A percentile compares a stretch with the other conserved stretches of the same genome.
Evolutionary conservation across 2,797 vertebrate genomes (phyloP).

Genomic region (Alfaro cultratus): DNA sequence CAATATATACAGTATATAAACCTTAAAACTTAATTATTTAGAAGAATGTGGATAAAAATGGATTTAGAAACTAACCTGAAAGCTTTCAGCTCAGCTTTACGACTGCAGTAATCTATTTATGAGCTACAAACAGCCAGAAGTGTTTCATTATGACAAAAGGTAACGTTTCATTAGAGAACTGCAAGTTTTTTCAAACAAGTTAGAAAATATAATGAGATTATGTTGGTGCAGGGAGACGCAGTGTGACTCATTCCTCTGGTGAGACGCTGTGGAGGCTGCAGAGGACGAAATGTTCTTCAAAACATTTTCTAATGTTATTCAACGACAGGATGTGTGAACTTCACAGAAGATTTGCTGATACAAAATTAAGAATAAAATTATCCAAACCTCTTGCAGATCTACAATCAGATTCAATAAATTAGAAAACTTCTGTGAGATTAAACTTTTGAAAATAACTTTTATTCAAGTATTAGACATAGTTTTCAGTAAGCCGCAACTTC

Average conservation of each 20-base stretch:
- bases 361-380: not conserved
- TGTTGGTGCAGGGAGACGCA: slow-evolving; percentile 2
- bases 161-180: not conserved
- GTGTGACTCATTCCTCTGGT: not conserved
- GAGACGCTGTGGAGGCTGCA: not conserved
- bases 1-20: not conserved
- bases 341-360: not conserved
- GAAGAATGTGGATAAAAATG: not conserved
- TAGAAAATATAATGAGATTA: not conserved
- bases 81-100: not conserved
- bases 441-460: not conserved
- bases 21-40: not conserved
- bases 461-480: not conserved
- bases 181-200: not conserved
- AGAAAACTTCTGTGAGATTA: not conserved
- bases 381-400: not conserved
- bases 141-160: not conserved
- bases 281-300: not conserved
- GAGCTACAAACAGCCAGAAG: not conserved
- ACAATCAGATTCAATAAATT: not conserved
- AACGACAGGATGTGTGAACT: not conserved
- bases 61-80: not conserved
- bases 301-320: not conserved
- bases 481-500: not conserved
- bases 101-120: not conserved